Evolutionary conservation across 2,797 vertebrate genomes (phyloP).

Genomic region (Staurois parvus): DNA sequence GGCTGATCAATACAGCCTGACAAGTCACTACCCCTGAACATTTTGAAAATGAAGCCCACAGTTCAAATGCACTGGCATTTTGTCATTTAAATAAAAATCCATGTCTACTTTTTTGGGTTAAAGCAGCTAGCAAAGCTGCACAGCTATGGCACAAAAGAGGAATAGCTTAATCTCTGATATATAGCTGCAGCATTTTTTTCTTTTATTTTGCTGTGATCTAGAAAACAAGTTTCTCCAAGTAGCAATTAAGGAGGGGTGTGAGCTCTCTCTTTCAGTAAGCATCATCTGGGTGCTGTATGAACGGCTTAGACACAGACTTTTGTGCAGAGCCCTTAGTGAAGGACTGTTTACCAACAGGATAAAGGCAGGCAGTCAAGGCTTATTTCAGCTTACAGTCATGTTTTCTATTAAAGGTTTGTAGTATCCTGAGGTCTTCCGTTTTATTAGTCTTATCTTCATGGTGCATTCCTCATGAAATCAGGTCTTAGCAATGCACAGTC

Average conservation of each 20-base stretch:
- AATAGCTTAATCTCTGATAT: background rate
- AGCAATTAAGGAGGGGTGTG: conserved; percentile 32
- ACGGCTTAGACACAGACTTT: conserved; percentile 29
- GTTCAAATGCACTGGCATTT: too few relatives aligned
- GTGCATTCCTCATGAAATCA: conserved; percentile 47
- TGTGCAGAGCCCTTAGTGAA: conserved; percentile 17
- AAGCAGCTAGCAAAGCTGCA: background rate
- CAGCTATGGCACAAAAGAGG: background rate
- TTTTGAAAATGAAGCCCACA: too few relatives aligned
- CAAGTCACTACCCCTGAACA: too few relatives aligned
- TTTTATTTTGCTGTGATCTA: conserved; percentile 23
- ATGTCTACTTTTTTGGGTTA: background rate
- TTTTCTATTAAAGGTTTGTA: conserved; percentile 48
- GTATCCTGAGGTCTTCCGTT: conserved; percentile 30
- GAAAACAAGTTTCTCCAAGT: conserved; percentile 23
- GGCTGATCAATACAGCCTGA: too few relatives aligned
- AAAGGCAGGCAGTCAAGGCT: conserved; percentile 32
- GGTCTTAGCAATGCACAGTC: conserved; percentile 7
- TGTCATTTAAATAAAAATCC: background rate
- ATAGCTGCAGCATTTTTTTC: background rate
- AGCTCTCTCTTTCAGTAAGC: background rate
- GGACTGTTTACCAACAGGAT: conserved; percentile 43
- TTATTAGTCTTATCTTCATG: conserved; percentile 50
- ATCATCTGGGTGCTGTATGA: conserved; percentile 13
- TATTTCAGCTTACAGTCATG: conserved; percentile 41